Conservation (phyloP, 2,888 invertebrate genomes). For the Cryptocephalus primarius region DNA sequence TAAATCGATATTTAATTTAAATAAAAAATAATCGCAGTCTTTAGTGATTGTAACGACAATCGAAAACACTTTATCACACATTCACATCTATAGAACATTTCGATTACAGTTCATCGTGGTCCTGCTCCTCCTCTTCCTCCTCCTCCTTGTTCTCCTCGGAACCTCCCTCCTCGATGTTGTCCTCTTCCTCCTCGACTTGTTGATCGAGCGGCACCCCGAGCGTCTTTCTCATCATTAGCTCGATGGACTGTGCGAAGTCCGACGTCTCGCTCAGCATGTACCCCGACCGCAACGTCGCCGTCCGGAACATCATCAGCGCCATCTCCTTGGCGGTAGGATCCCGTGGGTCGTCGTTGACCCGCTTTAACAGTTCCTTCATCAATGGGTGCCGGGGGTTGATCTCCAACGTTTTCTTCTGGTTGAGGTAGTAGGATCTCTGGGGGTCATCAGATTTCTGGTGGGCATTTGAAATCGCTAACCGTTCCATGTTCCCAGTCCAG, state of each 20-base stretch:
- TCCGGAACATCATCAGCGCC: slow-evolving; percentile 82
- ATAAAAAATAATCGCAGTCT: too few relatives aligned
- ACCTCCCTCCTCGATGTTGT: slow-evolving; percentile 37
- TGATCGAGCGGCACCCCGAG: slow-evolving; percentile 72
- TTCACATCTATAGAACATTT: slow-evolving; percentile 4
- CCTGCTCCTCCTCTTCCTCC: slow-evolving; percentile 30
- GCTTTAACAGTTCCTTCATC: slow-evolving; percentile 77
- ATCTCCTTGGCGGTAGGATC: slow-evolving; percentile 73
- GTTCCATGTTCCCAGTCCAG: slow-evolving; percentile 99
- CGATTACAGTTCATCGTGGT: slow-evolving; percentile 50
- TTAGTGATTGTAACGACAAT: neutral
- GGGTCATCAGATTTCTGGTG: slow-evolving; percentile 93
- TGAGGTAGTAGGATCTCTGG: slow-evolving; percentile 77
- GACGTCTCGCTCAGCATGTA: slow-evolving; percentile 79
- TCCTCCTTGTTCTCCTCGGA: slow-evolving; percentile 36
- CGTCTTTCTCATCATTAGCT: slow-evolving; percentile 73
- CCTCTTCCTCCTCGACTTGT: slow-evolving; percentile 39
- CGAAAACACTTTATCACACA: slow-evolving; percentile 10
- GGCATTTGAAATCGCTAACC: slow-evolving; percentile 88
- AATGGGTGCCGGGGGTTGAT: slow-evolving; percentile 96
- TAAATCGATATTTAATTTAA: too few relatives aligned
- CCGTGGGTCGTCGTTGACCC: slow-evolving; percentile 66
- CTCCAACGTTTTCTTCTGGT: slow-evolving; percentile 94
- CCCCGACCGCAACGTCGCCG: slow-evolving; percentile 90
- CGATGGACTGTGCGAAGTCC: slow-evolving; percentile 84